These are phyloP conservation scores for Todus mexicanus DNA, from an alignment of 2,797 vertebrate genomes.

Conservation along the genomic window DNA sequence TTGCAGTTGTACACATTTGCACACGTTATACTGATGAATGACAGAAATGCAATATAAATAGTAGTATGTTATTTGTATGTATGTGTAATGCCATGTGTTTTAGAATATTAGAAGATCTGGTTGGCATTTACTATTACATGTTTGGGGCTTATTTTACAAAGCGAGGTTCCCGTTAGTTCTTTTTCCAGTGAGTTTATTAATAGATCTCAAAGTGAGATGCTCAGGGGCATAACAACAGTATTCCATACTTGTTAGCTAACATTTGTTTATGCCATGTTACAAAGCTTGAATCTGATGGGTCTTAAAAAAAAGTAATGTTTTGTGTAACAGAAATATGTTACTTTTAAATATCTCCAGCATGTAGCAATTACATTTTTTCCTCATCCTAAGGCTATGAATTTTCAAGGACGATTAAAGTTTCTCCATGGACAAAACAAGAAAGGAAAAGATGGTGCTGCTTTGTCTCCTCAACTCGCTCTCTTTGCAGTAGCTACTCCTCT, in stretches of 20 bases:
- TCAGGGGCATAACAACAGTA: background rate
- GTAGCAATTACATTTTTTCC: background rate
- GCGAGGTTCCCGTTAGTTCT: background rate
- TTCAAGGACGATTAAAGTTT: constrained; percentile 85
- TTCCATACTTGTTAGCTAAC: background rate
- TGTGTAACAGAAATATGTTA: background rate
- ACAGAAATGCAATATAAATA: background rate
- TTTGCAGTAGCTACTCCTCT: constrained; percentile 83
- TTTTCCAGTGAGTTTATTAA: background rate
- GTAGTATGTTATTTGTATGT: background rate
- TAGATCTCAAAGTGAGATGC: background rate
- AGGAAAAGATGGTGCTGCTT: constrained; percentile 75
- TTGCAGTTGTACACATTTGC: background rate
- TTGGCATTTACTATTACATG: background rate
- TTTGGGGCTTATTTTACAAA: background rate
- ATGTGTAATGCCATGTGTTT: background rate
- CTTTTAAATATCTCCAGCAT: background rate
- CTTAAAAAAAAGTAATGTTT: background rate
- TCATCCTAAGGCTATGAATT: constrained; percentile 81
- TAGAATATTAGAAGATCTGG: background rate
- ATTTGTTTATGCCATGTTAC: background rate
- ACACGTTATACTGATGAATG: background rate
- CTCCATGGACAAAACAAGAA: constrained; percentile 85
- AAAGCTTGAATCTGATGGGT: background rate
- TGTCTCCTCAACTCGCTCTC: constrained; percentile 81